Evolutionary conservation across 1,140 invertebrate genomes (phyloP).

Genomic region (Vollenhovia emeryi): DNA sequence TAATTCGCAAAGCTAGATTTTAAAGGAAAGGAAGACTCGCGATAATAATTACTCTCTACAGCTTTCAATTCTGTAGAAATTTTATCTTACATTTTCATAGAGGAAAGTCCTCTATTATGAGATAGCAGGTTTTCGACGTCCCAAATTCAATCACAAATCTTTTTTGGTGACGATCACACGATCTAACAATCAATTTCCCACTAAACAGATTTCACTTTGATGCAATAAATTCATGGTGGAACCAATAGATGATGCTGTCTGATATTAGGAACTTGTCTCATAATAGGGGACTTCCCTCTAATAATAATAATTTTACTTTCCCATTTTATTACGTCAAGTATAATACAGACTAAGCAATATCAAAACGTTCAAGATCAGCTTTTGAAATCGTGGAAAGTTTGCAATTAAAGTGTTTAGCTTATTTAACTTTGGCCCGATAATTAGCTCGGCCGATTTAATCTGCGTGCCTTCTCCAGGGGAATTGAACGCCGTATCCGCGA

Average conservation of each 20-base stretch:
- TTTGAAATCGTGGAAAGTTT: constrained; percentile 5
- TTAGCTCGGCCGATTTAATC: not conserved
- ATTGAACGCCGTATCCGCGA: not conserved
- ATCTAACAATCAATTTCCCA: too few relatives aligned
- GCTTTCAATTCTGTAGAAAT: not conserved
- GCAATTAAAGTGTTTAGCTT: not conserved
- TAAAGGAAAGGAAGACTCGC: not conserved
- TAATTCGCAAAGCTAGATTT: not conserved
- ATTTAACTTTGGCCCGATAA: constrained; percentile 37
- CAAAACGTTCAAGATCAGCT: not conserved
- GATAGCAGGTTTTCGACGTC: too few relatives aligned
- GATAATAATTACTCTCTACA: not conserved
- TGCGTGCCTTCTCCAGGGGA: not conserved
- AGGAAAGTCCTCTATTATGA: too few relatives aligned
- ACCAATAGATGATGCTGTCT: too few relatives aligned
- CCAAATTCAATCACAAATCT: too few relatives aligned
- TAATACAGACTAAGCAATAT: not conserved
- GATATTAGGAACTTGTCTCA: too few relatives aligned
- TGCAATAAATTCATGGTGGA: too few relatives aligned
- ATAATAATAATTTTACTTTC: not conserved
- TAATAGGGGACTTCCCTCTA: too few relatives aligned
- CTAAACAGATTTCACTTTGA: too few relatives aligned
- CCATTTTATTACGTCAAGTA: not conserved
- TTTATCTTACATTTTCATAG: not conserved
- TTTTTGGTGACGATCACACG: too few relatives aligned